phyloP scores from a whole-genome alignment of 1,140 invertebrate genomes.

The Apis mellifera region Amel_HAv3.1 CM009941.2:11063001-11063500 shows the following conservation, averaged over 20 bases:
- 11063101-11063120: not conserved
- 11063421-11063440: not conserved
- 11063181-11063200: constrained; percentile 38
- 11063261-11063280: constrained; percentile 2
- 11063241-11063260: constrained; percentile 1
- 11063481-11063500: constrained; percentile 63
- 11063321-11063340: constrained; percentile 1
- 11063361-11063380: constrained; percentile 5
- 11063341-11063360: constrained; percentile 23
- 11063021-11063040: constrained; percentile 53
- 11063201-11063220: constrained; percentile 42
- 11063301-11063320: not conserved
- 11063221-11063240: constrained; percentile 41
- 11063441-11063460: not conserved
- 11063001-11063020: constrained; percentile 19
- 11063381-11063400: not conserved
- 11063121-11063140: not conserved
- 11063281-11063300: not conserved
- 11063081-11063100: constrained; percentile 15
- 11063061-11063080: constrained; percentile 23
- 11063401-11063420: not conserved
- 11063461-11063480: constrained; percentile 47
- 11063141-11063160: constrained; percentile 30
- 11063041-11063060: constrained; percentile 31
- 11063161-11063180: constrained; percentile 37